Conservation (phyloP, 2,888 invertebrate genomes). For the Cotesia congregata region DNA sequence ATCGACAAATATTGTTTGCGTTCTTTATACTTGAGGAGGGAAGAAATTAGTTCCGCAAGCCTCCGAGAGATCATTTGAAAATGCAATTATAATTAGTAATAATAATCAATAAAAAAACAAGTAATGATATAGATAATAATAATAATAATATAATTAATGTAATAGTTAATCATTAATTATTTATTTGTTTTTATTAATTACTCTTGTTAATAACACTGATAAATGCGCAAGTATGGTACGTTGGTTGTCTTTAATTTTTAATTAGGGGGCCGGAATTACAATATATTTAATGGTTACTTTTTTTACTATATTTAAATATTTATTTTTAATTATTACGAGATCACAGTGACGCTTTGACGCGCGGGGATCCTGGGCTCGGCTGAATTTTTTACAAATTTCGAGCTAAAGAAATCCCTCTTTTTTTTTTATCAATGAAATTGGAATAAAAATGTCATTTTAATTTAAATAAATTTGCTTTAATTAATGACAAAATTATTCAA, state of each 20-base stretch:
- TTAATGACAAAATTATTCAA: constrained; percentile 17
- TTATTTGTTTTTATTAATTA: constrained; percentile 31
- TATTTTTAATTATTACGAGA: constrained; percentile 69
- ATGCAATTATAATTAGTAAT: constrained; percentile 45
- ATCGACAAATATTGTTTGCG: constrained; percentile 59
- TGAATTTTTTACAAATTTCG: constrained; percentile 46
- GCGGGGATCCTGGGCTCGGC: constrained; percentile 70
- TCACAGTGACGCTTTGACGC: constrained; percentile 71
- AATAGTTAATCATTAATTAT: constrained; percentile 13
- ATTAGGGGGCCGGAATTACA: constrained; percentile 59
- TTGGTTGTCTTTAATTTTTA: constrained; percentile 38
- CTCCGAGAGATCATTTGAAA: constrained; percentile 69
- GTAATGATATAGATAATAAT: constrained; percentile 32
- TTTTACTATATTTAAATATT: constrained; percentile 67
- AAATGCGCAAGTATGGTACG: constrained; percentile 42
- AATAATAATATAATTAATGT: constrained; percentile 42
- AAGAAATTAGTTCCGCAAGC: constrained; percentile 51
- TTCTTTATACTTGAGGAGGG: constrained; percentile 30
- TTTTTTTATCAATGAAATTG: constrained; percentile 14
- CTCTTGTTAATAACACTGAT: constrained; percentile 42
- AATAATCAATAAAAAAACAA: constrained; percentile 33
- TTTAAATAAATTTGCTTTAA: constrained; percentile 33
- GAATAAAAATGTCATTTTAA: constrained; percentile 33
- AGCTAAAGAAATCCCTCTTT: constrained; percentile 5
- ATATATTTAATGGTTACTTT: constrained; percentile 66